phyloP scores from a whole-genome alignment of 2,113 vertebrate genomes.

The Pedetes capensis region DNA sequence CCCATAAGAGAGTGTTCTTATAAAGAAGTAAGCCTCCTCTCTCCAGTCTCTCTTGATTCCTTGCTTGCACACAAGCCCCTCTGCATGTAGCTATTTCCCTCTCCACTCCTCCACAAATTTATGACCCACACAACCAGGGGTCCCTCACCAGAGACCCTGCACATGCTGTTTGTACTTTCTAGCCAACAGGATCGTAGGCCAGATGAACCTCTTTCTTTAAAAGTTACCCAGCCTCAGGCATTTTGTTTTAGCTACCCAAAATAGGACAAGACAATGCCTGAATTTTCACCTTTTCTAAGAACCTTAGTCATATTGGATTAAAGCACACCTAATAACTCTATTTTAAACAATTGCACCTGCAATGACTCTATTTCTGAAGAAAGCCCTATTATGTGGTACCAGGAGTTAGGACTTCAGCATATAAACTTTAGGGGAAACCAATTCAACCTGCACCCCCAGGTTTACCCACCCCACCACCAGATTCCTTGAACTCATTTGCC shows the following conservation, averaged over 20 bases:
- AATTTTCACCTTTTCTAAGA: neutral
- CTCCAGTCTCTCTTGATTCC: neutral
- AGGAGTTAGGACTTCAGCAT: neutral
- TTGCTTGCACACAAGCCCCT: too few relatives aligned
- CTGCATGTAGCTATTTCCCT: too few relatives aligned
- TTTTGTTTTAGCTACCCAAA: neutral
- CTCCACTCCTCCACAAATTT: too few relatives aligned
- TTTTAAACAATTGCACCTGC: neutral
- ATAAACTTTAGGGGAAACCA: neutral
- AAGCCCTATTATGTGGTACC: neutral
- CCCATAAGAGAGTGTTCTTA: fast-evolving
- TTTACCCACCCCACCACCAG: neutral
- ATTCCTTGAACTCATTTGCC: fast-evolving
- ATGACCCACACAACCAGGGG: neutral
- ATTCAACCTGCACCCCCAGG: fast-evolving
- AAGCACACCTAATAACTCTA: neutral
- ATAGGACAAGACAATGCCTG: neutral
- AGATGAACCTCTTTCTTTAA: neutral
- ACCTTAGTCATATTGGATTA: neutral
- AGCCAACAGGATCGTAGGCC: neutral
- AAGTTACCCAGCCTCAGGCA: neutral
- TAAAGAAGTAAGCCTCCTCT: too few relatives aligned
- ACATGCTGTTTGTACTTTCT: neutral
- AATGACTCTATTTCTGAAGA: neutral
- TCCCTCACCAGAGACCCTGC: neutral